Conservation (phyloP, 2,888 invertebrate genomes). For the Thyatira batis region DNA sequence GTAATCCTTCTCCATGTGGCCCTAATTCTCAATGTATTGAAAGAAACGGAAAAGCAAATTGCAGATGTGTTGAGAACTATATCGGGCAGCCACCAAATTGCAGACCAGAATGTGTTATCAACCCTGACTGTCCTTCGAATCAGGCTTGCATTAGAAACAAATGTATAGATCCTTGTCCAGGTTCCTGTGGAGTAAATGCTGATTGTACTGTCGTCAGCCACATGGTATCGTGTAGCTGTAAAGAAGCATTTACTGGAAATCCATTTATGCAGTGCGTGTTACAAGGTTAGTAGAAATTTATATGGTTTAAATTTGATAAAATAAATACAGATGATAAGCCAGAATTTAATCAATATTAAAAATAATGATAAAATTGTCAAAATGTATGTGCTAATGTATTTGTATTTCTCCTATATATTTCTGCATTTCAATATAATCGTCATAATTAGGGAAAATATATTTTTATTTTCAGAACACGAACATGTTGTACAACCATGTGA, state of each 20-base stretch:
- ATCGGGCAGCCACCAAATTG: conserved; percentile 91
- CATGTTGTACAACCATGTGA: conserved; percentile 88
- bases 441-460: neutral
- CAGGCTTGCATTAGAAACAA: conserved; percentile 91
- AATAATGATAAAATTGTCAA: too few species aligned
- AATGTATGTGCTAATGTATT: too few species aligned
- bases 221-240: conserved; percentile 91
- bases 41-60: conserved; percentile 85
- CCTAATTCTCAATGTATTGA: conserved; percentile 89
- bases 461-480: conserved; percentile 76
- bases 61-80: conserved; percentile 89
- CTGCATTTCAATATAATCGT: conserved; percentile 6
- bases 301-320: too few species aligned
- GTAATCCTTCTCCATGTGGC: conserved; percentile 91
- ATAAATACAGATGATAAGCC: too few species aligned
- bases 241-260: conserved; percentile 89
- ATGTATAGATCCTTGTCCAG: conserved; percentile 92
- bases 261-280: conserved; percentile 90
- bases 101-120: conserved; percentile 91
- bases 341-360: too few species aligned
- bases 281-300: conserved; percentile 64
- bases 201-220: conserved; percentile 91
- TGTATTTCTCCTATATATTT: conserved; percentile 2
- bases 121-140: conserved; percentile 89
- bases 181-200: conserved; percentile 90